These are phyloP conservation scores for Myopa tessellatipennis DNA, from an alignment of 2,888 invertebrate genomes.

Conservation along the genomic window DNA sequence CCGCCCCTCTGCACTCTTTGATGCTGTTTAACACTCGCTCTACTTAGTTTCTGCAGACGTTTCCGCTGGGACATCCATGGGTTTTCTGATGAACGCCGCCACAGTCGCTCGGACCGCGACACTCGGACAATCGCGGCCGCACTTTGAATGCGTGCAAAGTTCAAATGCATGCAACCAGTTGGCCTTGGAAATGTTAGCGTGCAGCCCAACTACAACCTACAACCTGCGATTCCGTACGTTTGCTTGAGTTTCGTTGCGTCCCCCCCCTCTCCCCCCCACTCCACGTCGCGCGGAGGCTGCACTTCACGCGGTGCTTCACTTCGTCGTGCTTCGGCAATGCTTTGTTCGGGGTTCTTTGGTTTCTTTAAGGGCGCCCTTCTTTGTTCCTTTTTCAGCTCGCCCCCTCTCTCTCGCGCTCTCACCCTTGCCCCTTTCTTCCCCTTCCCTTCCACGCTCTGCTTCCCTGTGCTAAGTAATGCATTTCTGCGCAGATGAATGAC, in stretches of 20 bases:
- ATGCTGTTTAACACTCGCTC: no score
- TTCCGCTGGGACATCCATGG: no score
- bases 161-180: conserved; percentile 63
- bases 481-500: conserved; percentile 66
- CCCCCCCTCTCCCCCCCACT: neutral
- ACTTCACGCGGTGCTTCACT: neutral
- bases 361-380: neutral
- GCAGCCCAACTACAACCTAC: conserved; percentile 26
- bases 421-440: no score
- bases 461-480: conserved; percentile 62
- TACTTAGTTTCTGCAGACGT: no score
- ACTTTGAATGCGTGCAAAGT: conserved; percentile 55
- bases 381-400: conserved; percentile 10
- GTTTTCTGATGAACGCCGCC: no score
- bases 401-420: neutral
- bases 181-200: conserved; percentile 56
- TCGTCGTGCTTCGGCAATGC: neutral
- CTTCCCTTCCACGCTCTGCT: neutral
- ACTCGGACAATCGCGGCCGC: neutral
- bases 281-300: neutral
- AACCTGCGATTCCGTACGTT: conserved; percentile 8
- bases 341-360: neutral
- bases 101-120: no score
- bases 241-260: neutral
- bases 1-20: no score